phyloP scores from a whole-genome alignment of 2,113 vertebrate species.

The Aldabrachelys gigantea region DNA sequence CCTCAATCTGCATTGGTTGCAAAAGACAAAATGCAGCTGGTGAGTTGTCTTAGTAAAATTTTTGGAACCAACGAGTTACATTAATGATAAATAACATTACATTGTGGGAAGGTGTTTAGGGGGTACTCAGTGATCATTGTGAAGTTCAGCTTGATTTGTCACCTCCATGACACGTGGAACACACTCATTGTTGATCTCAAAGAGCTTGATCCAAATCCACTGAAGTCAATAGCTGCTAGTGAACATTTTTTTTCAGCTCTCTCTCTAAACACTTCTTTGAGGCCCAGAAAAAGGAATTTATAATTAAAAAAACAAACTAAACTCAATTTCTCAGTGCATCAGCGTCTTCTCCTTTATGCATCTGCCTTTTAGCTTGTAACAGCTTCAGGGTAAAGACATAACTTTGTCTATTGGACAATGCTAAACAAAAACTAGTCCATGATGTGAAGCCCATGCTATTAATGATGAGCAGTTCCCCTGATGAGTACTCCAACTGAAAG shows the following conservation, averaged over 20 bases:
- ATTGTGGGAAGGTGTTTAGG: accelerated
- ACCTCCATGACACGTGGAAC: accelerated
- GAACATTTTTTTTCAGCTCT: background rate
- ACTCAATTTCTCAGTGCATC: background rate
- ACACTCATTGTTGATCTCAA: background rate
- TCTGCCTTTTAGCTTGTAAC: background rate
- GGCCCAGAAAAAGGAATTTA: background rate
- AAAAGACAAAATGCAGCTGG: background rate
- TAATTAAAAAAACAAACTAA: background rate
- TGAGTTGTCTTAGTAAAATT: background rate
- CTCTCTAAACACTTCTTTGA: background rate
- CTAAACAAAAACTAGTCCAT: background rate
- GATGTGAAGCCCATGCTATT: background rate
- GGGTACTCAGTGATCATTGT: accelerated
- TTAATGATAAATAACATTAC: background rate
- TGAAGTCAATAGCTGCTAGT: background rate
- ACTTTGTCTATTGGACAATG: background rate
- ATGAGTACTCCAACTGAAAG: background rate
- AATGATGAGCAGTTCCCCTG: background rate
- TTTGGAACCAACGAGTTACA: background rate
- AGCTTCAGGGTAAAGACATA: background rate
- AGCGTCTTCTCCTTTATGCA: background rate
- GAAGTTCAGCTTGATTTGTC: background rate
- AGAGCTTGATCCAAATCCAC: background rate
- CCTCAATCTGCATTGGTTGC: too few species aligned